These are phyloP conservation scores for Vanessa tameamea DNA, from an alignment of 1,140 invertebrate genomes.

Conservation along the genomic window DNA sequence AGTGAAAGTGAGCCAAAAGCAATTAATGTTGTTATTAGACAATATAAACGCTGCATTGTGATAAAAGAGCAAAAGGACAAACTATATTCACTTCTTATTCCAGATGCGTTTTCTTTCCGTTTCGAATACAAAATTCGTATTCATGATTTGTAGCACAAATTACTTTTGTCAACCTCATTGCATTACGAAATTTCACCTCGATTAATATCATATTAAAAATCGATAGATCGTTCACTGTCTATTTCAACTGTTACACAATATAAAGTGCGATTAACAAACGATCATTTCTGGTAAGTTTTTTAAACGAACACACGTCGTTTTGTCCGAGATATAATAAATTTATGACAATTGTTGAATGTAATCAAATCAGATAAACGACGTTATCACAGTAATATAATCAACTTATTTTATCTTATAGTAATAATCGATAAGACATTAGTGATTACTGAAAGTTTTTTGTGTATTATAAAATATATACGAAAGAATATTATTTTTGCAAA, in stretches of 20 bases:
- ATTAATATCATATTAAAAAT: slow-evolving; percentile 45
- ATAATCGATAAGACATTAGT: neutral
- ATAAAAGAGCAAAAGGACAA: slow-evolving; percentile 31
- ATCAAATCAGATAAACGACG: slow-evolving; percentile 1
- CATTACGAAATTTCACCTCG: slow-evolving; percentile 55
- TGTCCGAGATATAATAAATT: neutral
- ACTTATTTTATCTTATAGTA: neutral
- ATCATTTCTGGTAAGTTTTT: neutral
- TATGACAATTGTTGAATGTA: neutral
- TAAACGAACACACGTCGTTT: neutral
- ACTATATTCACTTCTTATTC: slow-evolving; percentile 63
- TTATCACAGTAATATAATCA: slow-evolving; percentile 5
- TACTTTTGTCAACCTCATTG: slow-evolving; percentile 47
- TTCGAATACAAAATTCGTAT: slow-evolving; percentile 60
- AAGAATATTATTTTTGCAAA: no score
- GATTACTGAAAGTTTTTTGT: neutral
- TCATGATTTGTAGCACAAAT: slow-evolving; percentile 62
- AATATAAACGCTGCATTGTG: slow-evolving; percentile 36
- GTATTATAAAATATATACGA: no score
- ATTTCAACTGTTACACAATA: slow-evolving; percentile 16
- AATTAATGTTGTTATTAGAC: slow-evolving; percentile 56
- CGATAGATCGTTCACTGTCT: slow-evolving; percentile 12
- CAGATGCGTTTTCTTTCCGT: slow-evolving; percentile 57
- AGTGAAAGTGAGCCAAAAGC: slow-evolving; percentile 71
- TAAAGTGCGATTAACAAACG: neutral